Evolutionary conservation across 2,888 invertebrate species (phyloP).

Genomic region (Rhorus exstirpatorius): DNA sequence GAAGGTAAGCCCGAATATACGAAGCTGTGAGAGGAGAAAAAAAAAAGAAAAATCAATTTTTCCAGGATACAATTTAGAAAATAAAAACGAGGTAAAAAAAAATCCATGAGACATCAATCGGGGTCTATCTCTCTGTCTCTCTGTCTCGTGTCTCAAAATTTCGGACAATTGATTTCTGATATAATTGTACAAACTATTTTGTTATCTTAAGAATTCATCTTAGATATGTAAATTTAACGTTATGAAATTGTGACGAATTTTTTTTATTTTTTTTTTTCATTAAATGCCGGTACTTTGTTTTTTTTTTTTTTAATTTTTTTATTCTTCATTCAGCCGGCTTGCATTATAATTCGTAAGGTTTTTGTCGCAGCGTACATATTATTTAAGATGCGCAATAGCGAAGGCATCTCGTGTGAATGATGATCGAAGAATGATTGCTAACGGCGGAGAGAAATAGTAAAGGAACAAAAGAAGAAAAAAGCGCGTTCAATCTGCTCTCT

Average conservation of each 20-base stretch:
- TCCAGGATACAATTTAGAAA: neutral
- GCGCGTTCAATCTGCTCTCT: neutral
- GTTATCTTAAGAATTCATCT: slow-evolving; percentile 67
- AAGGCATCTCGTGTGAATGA: slow-evolving; percentile 51
- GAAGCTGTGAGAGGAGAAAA: slow-evolving; percentile 56
- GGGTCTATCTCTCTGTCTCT: neutral
- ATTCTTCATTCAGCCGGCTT: slow-evolving; percentile 12
- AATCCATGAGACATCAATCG: slow-evolving; percentile 24
- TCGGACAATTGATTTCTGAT: slow-evolving; percentile 46
- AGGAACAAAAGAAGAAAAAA: slow-evolving; percentile 12
- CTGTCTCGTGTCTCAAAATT: neutral
- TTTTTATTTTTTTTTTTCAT: slow-evolving; percentile 32
- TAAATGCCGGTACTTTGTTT: slow-evolving; percentile 2
- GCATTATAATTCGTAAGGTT: slow-evolving; percentile 36
- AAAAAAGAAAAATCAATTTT: slow-evolving; percentile 15
- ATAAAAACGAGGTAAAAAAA: slow-evolving; percentile 30
- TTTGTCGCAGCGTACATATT: slow-evolving; percentile 41
- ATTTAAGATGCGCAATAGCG: slow-evolving; percentile 39
- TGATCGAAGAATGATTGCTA: slow-evolving; percentile 47
- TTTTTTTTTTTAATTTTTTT: no score
- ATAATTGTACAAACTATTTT: slow-evolving; percentile 72
- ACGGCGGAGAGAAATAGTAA: neutral
- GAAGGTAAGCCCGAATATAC: slow-evolving; percentile 89
- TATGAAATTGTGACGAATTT: slow-evolving; percentile 39
- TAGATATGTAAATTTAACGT: slow-evolving; percentile 63